phyloP scores from a whole-genome alignment of 2,888 invertebrate genomes.

The Meliscaeva auricollis region DNA sequence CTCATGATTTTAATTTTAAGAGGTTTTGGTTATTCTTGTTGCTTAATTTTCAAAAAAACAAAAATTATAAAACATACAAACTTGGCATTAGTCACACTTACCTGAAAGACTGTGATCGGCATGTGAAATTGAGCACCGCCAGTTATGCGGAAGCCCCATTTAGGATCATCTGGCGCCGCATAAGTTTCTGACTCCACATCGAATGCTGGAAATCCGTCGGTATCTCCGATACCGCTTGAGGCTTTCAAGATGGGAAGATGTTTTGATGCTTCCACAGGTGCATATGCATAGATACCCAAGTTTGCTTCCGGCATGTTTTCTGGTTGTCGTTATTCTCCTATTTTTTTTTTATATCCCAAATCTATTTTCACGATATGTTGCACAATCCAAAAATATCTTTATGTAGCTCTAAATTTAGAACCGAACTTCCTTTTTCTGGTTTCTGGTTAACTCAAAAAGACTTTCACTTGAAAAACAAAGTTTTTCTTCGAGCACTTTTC shows the following conservation, averaged over 20 bases:
- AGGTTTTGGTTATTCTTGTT: no score
- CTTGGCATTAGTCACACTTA: slow-evolving; percentile 75
- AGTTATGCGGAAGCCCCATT: slow-evolving; percentile 84
- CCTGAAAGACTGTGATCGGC: slow-evolving; percentile 84
- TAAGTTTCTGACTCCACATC: slow-evolving; percentile 82
- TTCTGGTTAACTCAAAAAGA: slow-evolving; percentile 13
- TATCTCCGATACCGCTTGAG: slow-evolving; percentile 83
- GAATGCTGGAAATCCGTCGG: slow-evolving; percentile 83
- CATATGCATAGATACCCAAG: slow-evolving; percentile 77
- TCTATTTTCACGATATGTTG: slow-evolving; percentile 52
- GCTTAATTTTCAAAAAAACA: no score
- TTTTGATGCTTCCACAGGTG: slow-evolving; percentile 80
- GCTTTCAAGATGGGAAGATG: slow-evolving; percentile 81
- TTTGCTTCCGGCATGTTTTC: slow-evolving; percentile 81
- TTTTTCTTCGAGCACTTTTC: slow-evolving; percentile 41
- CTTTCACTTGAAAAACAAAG: slow-evolving; percentile 35
- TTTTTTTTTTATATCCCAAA: slow-evolving; percentile 28
- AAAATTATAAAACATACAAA: no score
- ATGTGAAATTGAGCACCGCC: slow-evolving; percentile 84
- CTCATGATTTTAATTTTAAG: no score
- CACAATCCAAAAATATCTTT: slow-evolving; percentile 68
- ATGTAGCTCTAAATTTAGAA: slow-evolving; percentile 60
- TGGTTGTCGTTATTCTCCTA: not conserved
- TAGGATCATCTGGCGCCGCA: slow-evolving; percentile 82
- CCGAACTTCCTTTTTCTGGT: slow-evolving; percentile 23